Evolutionary conservation across 2,888 invertebrate species (phyloP).

Genomic region (Tetanocera ferruginea): DNA sequence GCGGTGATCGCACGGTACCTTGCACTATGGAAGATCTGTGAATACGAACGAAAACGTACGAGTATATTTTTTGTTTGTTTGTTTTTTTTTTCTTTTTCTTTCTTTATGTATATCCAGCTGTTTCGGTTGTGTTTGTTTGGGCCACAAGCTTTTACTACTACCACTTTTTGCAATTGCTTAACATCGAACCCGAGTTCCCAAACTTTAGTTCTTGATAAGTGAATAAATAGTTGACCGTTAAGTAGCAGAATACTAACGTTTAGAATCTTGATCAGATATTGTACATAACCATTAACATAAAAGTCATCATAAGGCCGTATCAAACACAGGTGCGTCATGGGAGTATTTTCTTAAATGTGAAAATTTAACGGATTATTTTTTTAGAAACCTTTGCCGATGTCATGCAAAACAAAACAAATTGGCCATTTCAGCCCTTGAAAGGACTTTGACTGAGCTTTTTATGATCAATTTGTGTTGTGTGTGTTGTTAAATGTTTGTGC

Average conservation of each 20-base stretch:
- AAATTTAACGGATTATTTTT: too few species aligned
- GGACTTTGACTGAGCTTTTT: too few species aligned
- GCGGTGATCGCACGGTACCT: conserved; percentile 13
- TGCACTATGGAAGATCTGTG: neutral
- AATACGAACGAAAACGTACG: conserved; percentile 36
- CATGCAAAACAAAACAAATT: too few species aligned
- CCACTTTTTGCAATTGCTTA: conserved; percentile 38
- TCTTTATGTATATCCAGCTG: conserved; percentile 38
- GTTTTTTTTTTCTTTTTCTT: conserved; percentile 1
- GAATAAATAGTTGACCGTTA: neutral
- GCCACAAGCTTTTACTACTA: neutral
- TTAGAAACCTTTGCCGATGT: too few species aligned
- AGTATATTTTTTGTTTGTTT: conserved; percentile 44
- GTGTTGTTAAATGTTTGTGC: too few species aligned
- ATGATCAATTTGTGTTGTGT: too few species aligned
- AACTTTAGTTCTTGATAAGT: neutral
- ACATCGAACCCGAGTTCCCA: conserved; percentile 20
- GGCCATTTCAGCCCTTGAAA: too few species aligned
- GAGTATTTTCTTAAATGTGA: too few species aligned
- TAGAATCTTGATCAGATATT: neutral
- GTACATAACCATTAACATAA: neutral
- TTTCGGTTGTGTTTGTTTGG: conserved; percentile 35
- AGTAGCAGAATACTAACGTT: neutral
- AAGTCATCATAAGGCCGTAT: too few species aligned
- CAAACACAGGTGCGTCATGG: too few species aligned